Evolutionary conservation across 2,888 invertebrate genomes (phyloP), one percentile per base, ranked within the genome.

Genomic region (Drosophila flavopinicola): DNA sequence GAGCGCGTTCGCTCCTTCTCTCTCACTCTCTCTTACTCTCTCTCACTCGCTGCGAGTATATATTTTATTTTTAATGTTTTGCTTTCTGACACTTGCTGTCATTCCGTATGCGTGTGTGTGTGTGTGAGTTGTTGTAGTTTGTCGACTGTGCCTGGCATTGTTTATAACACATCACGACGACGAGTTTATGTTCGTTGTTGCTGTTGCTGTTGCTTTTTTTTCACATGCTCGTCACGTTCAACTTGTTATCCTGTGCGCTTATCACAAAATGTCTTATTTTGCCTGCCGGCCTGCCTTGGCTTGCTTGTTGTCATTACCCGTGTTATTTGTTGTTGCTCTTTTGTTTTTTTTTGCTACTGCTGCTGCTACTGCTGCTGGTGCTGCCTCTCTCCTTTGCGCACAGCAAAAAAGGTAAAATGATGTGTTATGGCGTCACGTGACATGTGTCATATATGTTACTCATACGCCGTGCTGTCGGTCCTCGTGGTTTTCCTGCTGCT

Each of bases 201-300:
- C n/a, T 17, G n/a, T 66, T 56, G 25, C 24, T 27, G 25, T 41
- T 37, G 24, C 33, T 41, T 38, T 59, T 63, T 64, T 60, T 66
- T 27, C 53, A 53, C 61, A 78, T 76, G 66, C 76, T 75, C 66
- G 66, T 78, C 79, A 77, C 79, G 77, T 77, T 72, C 66, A 71
- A 78, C 79, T 76, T 76, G 77, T 78, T 78, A 77, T 77, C 77
- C 61, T 78, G 63, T 66, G 66, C 64, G 68, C 79, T 78, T 75
- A 77, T 78, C 77, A 67, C 75, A 78, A 66, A 78, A 78, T 75
- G 79, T 77, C 77, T 77, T 72, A 78, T 64, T 77, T 75, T 72
- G 76, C 67, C 60, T 63, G 69, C 41, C 52, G 51, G 33, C 35
- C 39, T 58, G 45, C 32, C 32, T 54, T 41, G 35, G 6, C 53